phyloP scores from a whole-genome alignment of 1,140 invertebrate genomes.

The Hylaeus volcanicus region DNA sequence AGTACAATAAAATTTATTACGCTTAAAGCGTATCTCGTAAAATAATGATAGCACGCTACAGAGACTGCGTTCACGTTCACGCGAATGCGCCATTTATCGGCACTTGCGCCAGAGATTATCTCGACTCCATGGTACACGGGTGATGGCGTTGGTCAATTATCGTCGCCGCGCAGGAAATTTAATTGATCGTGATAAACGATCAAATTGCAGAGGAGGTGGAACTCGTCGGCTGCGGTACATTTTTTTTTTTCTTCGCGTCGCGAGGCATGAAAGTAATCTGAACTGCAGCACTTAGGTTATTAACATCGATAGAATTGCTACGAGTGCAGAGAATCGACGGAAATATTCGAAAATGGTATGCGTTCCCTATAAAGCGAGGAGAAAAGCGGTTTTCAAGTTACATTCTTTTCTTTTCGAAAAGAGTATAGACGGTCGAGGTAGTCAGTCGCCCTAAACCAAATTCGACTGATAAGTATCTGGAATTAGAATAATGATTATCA shows the following conservation, averaged over 20 bases:
- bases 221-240: neutral
- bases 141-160: conserved; percentile 68
- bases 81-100: conserved; percentile 67
- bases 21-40: conserved; percentile 64
- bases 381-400: neutral
- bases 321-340: neutral
- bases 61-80: conserved; percentile 61
- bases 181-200: conserved; percentile 68
- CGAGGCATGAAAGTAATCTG: conserved; percentile 36
- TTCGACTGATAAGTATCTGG: no score
- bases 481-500: no score
- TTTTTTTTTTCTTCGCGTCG: neutral
- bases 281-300: conserved; percentile 25
- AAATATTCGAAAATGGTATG: conserved; percentile 6
- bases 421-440: no score
- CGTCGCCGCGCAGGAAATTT: conserved; percentile 63
- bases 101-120: conserved; percentile 64
- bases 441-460: no score
- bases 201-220: conserved; percentile 55
- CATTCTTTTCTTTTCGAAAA: no score
- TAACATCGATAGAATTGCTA: conserved; percentile 1
- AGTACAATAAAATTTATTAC: conserved; percentile 66
- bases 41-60: conserved; percentile 64
- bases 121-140: conserved; percentile 56
- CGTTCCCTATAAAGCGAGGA: neutral